Evolutionary conservation across 1,140 invertebrate species (phyloP), one percentile per base, ranked within the genome.

Genomic region (Leptinotarsa lineolata): DNA sequence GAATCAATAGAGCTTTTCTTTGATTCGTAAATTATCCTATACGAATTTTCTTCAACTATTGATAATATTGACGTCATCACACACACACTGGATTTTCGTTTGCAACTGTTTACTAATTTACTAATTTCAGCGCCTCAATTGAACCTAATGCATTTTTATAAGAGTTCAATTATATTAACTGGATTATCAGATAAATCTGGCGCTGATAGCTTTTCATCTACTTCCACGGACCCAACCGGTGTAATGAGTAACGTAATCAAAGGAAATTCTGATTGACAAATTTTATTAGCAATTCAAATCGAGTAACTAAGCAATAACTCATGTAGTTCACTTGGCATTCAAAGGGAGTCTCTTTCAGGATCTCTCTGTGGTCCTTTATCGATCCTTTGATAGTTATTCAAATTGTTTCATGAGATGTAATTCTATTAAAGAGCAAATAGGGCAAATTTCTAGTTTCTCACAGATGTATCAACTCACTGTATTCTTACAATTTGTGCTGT

Each of bases 251-350:
- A 3, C 4, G 21, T 30, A 63, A 63, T 63, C 61, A 63, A 48
- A 48, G 66, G 66, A 68, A 46, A 67, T 72, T 72, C 64, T 60
- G 61, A 72, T 75, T 75, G 72, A 48, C 64, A 68, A 74, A 78
- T 76, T 74, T 76, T 76, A 78, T 78, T 78, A 78, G 74, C 77
- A 78, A 78, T 78, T 76, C 77, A 78, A 78, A 78, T 78, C 72
- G 76, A 74, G 72, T 74, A 78, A 74, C 74, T 73, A 74, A 70
- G 74, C 65, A 70, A 75, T 76, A 78, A 76, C 71, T 78, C 77
- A 73, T 74, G 66, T 74, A 76, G 74, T 78, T 78, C 70, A 59
- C 73, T 76, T 72, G 61, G 65, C 76, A 76, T 76, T 76, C 74
- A 54, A 54, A 54, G 48, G 48, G 48, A 54, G 48, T 54, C 48